Conservation (phyloP, 2,888 invertebrate genomes). For the Apodemia mormo region DNA sequence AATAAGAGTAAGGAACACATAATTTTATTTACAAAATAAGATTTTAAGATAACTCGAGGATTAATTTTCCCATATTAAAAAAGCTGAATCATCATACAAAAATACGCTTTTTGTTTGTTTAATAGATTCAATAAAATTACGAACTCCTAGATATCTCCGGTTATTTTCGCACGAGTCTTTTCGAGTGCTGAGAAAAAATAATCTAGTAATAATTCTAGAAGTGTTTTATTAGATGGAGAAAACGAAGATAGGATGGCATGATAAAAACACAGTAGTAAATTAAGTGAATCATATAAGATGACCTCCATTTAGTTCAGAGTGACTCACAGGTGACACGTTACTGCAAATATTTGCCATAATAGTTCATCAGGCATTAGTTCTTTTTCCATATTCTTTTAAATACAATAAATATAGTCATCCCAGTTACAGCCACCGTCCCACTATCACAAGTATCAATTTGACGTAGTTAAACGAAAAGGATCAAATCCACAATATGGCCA, state of each 20-base stretch:
- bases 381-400: background rate
- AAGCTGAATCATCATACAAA: no score
- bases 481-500: no score
- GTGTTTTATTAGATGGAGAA: background rate
- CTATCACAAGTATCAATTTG: no score
- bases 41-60: no score
- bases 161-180: background rate
- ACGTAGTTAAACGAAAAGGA: no score
- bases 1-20: no score
- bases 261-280: background rate
- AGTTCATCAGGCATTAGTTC: background rate
- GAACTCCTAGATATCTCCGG: no score
- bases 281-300: constrained; percentile 3
- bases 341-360: background rate
- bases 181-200: background rate
- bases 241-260: background rate
- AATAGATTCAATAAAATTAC: no score
- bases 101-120: no score
- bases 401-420: background rate
- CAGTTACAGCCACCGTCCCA: no score
- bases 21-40: no score
- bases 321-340: constrained; percentile 1
- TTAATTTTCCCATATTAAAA: no score
- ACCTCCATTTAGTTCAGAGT: background rate
- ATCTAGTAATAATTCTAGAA: background rate